Evolutionary conservation across 2,888 invertebrate genomes (phyloP), one percentile per base, ranked within the genome.

Genomic region (Tipula lateralis): DNA sequence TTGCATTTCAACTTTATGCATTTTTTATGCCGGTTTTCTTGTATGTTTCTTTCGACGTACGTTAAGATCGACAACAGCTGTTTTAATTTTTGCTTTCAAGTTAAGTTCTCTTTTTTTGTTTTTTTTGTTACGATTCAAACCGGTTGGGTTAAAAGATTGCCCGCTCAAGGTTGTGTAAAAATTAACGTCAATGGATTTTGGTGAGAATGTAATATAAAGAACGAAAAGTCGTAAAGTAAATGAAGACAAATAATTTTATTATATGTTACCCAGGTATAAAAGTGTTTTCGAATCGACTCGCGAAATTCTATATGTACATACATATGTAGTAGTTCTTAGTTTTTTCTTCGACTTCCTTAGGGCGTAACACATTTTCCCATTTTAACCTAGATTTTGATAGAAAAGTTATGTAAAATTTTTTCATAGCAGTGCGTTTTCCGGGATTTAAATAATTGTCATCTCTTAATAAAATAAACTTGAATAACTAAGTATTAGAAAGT

Each of bases 81-180:
- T 66, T 66, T 66, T 24, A 66, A 66, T 66, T 66, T 66, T 66
- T 66, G 66, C 66, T 66, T 66, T 66, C 24, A 24, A 1, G 0
- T 66, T 24, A 66, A 66, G 24, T 66, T 66, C 66, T 66, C 66
- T 66, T 66, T 19, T 66, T 9, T 66, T 66, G 9, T 66, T 66
- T 66, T 39, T 39, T 44, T 44, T 44, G 13, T 44, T 66, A 24
- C 66, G 66, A 66, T 66, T 44, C 9, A 66, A 66, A 66, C 66
- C 66, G 66, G 66, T 66, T 66, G 66, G 66, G 66, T 66, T 66
- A 24, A 66, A 66, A 19, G 66, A 66, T 66, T 66, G 66, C 66
- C 66, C 24, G 66, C 66, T 66, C 66, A 66, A 66, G 66, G 66
- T 66, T 66, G 66, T 66, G 66, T 2, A 66, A 66, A 66, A 66